A percentile compares a stretch with the other conserved stretches of the same genome.
These are phyloP conservation scores for Porites divaricata DNA, from an alignment of 92 coral and sea anemone species.

Conservation along the genomic window DNA sequence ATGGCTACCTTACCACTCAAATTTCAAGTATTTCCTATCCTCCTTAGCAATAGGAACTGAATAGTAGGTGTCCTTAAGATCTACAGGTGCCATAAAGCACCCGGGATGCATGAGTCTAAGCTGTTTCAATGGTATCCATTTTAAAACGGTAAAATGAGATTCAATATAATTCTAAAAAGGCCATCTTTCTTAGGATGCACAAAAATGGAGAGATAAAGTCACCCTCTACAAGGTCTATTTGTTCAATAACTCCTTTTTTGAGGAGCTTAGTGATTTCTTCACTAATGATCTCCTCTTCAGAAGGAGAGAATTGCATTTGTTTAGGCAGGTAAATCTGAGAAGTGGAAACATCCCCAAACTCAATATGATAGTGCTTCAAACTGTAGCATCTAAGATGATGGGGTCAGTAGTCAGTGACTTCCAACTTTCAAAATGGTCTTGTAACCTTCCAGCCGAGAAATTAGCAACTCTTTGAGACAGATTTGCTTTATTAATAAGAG, in stretches of 20 bases:
- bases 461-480: not conserved
- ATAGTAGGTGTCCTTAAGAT: constrained; percentile 43
- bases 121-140: constrained; percentile 43
- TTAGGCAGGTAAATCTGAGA: constrained; percentile 10
- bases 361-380: constrained; percentile 40
- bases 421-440: constrained; percentile 22
- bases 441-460: constrained; percentile 41
- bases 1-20: constrained; percentile 28
- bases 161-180: constrained; percentile 28
- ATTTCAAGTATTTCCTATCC: constrained; percentile 28
- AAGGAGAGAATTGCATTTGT: constrained; percentile 15
- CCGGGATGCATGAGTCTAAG: constrained; percentile 38
- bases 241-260: constrained; percentile 27
- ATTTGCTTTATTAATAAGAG: not conserved
- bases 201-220: constrained; percentile 45
- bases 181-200: constrained; percentile 40
- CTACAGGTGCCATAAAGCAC: constrained; percentile 52
- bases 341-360: constrained; percentile 27
- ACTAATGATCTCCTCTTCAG: constrained; percentile 19
- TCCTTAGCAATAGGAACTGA: constrained; percentile 36
- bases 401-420: constrained; percentile 55
- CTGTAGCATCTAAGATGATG: constrained; percentile 33
- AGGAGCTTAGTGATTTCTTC: constrained; percentile 25
- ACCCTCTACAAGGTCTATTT: not conserved
- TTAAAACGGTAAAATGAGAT: constrained; percentile 39